These are phyloP conservation scores for Trematomus bernacchii DNA, from an alignment of 2,797 vertebrate species.

Conservation along the genomic window DNA sequence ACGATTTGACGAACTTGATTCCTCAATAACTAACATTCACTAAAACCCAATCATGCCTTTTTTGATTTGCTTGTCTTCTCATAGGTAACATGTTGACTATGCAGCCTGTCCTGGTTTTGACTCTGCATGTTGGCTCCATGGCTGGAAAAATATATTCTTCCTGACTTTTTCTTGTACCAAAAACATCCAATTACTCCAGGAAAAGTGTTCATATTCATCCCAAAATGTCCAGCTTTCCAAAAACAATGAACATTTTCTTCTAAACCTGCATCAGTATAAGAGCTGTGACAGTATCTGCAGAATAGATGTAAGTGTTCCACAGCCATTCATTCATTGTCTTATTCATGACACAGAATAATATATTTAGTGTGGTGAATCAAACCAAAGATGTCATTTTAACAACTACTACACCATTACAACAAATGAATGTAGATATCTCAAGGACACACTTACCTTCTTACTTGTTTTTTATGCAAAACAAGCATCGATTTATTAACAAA, in stretches of 20 bases:
- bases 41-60: not conserved
- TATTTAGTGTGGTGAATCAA: not conserved
- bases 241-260: not conserved
- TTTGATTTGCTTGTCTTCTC: constrained; percentile 9
- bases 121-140: not conserved
- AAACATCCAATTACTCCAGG: not conserved
- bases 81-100: not conserved
- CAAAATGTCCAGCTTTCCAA: not conserved
- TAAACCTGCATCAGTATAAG: not conserved
- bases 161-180: not conserved
- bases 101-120: not conserved
- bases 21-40: not conserved
- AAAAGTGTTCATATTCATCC: not conserved
- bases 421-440: not conserved
- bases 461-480: not conserved
- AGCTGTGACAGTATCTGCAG: too few species aligned
- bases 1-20: constrained; percentile 9
- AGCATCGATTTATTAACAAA: too few species aligned
- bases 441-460: not conserved
- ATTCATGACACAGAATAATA: not conserved
- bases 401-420: not conserved
- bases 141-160: not conserved
- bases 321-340: not conserved
- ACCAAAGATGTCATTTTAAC: not conserved
- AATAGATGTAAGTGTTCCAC: not conserved